Conservation (phyloP, 1,140 invertebrate species). For the Zaprionus taronus region DNA sequence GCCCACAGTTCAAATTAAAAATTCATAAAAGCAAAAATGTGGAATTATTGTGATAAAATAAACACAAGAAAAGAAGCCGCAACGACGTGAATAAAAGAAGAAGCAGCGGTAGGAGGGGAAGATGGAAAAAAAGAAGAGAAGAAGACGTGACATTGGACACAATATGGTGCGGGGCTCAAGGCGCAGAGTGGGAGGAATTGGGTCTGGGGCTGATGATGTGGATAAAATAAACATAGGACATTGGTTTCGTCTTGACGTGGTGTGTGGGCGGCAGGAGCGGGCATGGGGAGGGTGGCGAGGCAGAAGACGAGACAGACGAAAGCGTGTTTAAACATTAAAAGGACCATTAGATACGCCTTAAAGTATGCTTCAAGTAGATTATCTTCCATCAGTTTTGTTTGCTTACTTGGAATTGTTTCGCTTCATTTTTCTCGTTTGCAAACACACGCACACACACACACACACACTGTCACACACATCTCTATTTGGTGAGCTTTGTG, state of each 20-base stretch:
- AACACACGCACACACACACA: slow-evolving; percentile 60
- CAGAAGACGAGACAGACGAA: slow-evolving; percentile 55
- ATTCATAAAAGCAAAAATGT: slow-evolving; percentile 82
- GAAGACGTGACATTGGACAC: slow-evolving; percentile 54
- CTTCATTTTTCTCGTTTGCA: slow-evolving; percentile 80
- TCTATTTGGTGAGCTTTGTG: slow-evolving; percentile 48
- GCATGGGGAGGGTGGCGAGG: not conserved
- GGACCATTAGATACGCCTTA: slow-evolving; percentile 84
- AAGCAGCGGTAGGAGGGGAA: not conserved
- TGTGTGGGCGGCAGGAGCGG: not conserved
- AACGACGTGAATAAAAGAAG: slow-evolving; percentile 39
- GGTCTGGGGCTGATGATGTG: slow-evolving; percentile 75
- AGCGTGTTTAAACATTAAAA: slow-evolving; percentile 83
- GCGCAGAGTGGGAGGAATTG: slow-evolving; percentile 10
- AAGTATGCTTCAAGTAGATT: slow-evolving; percentile 84
- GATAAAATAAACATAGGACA: slow-evolving; percentile 82
- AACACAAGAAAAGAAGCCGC: slow-evolving; percentile 69
- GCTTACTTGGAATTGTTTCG: slow-evolving; percentile 82
- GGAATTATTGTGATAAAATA: slow-evolving; percentile 83
- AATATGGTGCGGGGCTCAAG: not conserved
- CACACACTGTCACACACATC: slow-evolving; percentile 42
- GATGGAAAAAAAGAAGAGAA: slow-evolving; percentile 15
- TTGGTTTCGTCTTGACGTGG: slow-evolving; percentile 56
- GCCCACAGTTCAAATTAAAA: slow-evolving; percentile 71
- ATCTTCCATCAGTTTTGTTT: slow-evolving; percentile 84